Base-by-base conservation (phyloP, 1,140 invertebrate genomes). In the Ectropis grisescens region DNA sequence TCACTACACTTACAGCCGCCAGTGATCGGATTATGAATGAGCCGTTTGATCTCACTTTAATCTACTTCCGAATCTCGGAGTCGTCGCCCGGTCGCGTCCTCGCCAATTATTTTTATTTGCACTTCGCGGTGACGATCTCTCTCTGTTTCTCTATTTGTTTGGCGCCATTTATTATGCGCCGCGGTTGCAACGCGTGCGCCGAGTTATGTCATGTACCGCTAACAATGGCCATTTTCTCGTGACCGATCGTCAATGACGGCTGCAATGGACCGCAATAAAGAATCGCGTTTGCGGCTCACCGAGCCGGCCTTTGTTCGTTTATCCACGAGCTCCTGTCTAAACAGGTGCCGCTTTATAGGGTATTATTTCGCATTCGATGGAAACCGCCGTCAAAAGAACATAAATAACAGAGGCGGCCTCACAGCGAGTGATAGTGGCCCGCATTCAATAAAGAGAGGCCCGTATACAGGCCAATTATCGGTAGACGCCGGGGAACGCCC, bases 21-120 rank as follows among this genome's bases (percentile, higher is more conserved):
- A n/a, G 45, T 47, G 37, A 56, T 60, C 49, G 44, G 35, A 51
- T 58, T 61, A 60, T 58, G 58, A 65, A 70, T 67, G 60, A 64
- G 51, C 34, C 39, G 47, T 51, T 47, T 47, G 46, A 49, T 53
- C 43, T 52, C 44, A 49, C 37, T 53, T 34, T 45, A 47, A 58
- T 55, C 47, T 47, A 48, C 41, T 51, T 44, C 30, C 37, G 24
- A 48, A 32, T 30, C 19, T 23, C 32, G 35, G 31, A 38, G 29
- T 48, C 27, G 46, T 44, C 45, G 55, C 38, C 16, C 48, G 33
- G 13, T 29, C 25, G 25, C 23, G 12, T 16, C 16, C 13, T 10
- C 29, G n/a, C 19, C 35, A 28, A 29, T 32, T 34, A 15, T 42
- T 32, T 45, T 46, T 28, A 29, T 40, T 52, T 41, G 43, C 37